phyloP scores from a whole-genome alignment of 2,797 vertebrate species.

The Rhadinocentrus ornatus region DNA sequence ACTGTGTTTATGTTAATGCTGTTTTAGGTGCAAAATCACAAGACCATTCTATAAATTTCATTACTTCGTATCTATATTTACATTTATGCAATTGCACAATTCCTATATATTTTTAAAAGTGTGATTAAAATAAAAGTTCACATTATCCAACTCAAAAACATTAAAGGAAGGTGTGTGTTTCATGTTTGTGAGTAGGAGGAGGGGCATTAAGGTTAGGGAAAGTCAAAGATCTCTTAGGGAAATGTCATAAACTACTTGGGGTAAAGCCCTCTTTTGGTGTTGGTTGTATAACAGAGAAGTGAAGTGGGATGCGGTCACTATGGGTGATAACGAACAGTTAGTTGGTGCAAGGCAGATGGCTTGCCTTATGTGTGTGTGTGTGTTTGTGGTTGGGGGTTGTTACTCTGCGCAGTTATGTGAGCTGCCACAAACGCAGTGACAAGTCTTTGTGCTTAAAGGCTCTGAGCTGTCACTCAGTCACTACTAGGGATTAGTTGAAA shows the following conservation, averaged over 20 bases:
- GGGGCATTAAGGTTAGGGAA: constrained; percentile 30
- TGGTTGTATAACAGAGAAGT: constrained; percentile 11
- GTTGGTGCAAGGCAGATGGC: constrained; percentile 61
- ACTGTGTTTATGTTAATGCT: too few relatives aligned
- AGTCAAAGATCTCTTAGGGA: constrained; percentile 23
- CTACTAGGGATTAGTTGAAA: constrained; percentile 63
- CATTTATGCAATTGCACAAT: not conserved
- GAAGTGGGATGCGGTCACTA: constrained; percentile 46
- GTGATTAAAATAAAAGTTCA: not conserved
- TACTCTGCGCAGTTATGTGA: constrained; percentile 21
- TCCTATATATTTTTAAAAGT: not conserved
- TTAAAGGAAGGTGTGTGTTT: not conserved
- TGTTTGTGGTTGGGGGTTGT: constrained; percentile 24
- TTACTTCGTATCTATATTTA: not conserved
- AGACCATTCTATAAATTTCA: too few relatives aligned
- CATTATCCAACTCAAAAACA: not conserved
- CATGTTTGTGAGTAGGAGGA: constrained; percentile 20
- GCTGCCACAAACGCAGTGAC: constrained; percentile 29
- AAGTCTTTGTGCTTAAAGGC: constrained; percentile 42
- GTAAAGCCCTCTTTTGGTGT: constrained; percentile 9
- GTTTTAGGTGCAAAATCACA: too few relatives aligned
- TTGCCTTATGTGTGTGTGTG: constrained; percentile 28
- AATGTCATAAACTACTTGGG: constrained; percentile 8
- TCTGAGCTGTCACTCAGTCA: constrained; percentile 48
- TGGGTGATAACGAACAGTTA: constrained; percentile 58